A percentile compares a stretch with the other conserved stretches of the same genome.
Conservation (phyloP, 2,888 invertebrate genomes). For the Eilema sororculum region DNA sequence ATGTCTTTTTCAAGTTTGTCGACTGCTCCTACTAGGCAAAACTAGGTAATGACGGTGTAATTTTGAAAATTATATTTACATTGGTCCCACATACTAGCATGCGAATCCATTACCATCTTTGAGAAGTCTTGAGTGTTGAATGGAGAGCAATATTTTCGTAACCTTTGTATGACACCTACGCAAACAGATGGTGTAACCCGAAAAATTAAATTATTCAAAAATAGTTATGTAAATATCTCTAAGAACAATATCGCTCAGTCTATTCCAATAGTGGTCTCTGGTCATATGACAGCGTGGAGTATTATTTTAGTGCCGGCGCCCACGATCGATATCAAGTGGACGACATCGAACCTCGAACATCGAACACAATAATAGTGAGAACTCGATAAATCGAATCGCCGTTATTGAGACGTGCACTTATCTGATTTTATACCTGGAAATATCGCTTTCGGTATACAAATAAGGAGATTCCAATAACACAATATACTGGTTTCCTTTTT, state of each 20-base stretch:
- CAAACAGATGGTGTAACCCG: background rate
- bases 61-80: no score
- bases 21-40: no score
- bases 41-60: no score
- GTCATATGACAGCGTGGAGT: constrained; percentile 42
- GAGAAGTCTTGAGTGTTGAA: no score
- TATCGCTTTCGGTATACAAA: constrained; percentile 26
- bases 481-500: background rate
- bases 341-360: constrained; percentile 71
- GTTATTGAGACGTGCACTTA: constrained; percentile 41
- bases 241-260: background rate
- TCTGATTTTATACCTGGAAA: constrained; percentile 19
- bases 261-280: constrained; percentile 29
- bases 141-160: no score
- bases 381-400: constrained; percentile 70
- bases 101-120: no score
- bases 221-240: background rate
- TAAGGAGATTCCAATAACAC: background rate
- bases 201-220: background rate
- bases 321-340: constrained; percentile 67
- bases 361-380: constrained; percentile 69
- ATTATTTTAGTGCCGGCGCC: constrained; percentile 56
- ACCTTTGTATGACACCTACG: background rate
- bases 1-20: no score
- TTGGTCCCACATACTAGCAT: no score